Evolutionary conservation across 2,113 vertebrate genomes (phyloP), one percentile per base, ranked within the genome.

Genomic region (Gopherus flavomarginatus): DNA sequence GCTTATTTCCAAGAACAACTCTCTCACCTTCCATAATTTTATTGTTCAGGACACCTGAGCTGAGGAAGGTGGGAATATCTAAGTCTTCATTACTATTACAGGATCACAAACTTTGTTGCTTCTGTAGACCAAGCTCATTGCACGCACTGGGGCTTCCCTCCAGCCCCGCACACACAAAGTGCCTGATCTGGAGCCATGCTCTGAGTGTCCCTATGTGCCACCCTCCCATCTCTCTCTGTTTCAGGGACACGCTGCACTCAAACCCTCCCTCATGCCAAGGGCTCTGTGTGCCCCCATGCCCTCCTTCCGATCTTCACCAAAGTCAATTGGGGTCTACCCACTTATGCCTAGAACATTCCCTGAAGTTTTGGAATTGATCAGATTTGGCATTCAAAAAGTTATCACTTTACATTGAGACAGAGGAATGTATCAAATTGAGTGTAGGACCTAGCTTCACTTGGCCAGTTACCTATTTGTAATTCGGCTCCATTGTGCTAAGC

Each of bases 141-240:
- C 62, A n/a, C 16, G 4, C 31, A 17, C 16, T 7, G 4, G 56
- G 56, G 4, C 62, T 65, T 4, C 29, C 29, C 59, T 16, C 59
- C 6, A 5, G 6, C 13, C 26, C 24, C 26, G 1, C 31, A 31
- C 31, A 6, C 29, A 29, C 11, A 62, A 62, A 62, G 12, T 69
- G 14, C 62, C 35, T n/a, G 62, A n/a, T 69, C 16, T 19, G 31
- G 31, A 4, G 62, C 8, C 35, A 69, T 69, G 31, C 62, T 69
- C 35, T 16, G 62, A n/a, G 50, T 21, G 29, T 85, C 29, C 54
- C n/a, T 1, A 0, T 17, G 7, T 22, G 35, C 22, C 38, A 50
- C 22, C 50, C 4, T 22, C 1, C 50, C 56, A 92, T 24, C 54
- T 50, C 50, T 49, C 0, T 53, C 29, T 72, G 7, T 80, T 69